Evolutionary conservation across 2,888 invertebrate genomes (phyloP).

Genomic region (Siphlonurus alternatus): DNA sequence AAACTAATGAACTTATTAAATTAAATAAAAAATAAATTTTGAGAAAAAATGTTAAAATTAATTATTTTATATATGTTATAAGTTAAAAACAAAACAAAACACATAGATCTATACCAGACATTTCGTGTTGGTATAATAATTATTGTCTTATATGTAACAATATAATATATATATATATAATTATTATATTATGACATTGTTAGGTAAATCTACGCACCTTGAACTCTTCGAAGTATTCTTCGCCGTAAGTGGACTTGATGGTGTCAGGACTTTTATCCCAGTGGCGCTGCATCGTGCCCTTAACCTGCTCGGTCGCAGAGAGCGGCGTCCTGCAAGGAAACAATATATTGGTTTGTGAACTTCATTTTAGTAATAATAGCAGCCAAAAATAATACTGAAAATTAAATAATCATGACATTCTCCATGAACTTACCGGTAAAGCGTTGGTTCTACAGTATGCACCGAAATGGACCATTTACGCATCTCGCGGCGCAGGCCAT

Average conservation of each 20-base stretch:
- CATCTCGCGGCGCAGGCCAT: slow-evolving; percentile 21
- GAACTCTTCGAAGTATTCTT: slow-evolving; percentile 20
- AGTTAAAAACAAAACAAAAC: too few relatives aligned
- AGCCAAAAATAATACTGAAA: not conserved
- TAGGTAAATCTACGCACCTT: too few relatives aligned
- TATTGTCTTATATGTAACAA: too few relatives aligned
- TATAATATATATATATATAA: too few relatives aligned
- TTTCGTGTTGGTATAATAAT: too few relatives aligned
- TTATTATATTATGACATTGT: too few relatives aligned
- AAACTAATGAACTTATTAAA: too few relatives aligned
- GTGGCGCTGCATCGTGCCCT: slow-evolving; percentile 16
- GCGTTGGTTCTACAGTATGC: slow-evolving; percentile 20
- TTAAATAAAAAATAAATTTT: too few relatives aligned
- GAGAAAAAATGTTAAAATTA: too few relatives aligned
- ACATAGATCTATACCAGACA: too few relatives aligned
- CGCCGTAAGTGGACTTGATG: slow-evolving; percentile 20
- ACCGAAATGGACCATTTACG: slow-evolving; percentile 19
- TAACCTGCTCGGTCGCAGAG: slow-evolving; percentile 14
- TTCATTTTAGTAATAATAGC: not conserved
- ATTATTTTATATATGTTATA: too few relatives aligned
- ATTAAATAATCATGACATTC: not conserved
- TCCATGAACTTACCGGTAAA: slow-evolving; percentile 13
- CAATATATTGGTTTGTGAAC: too few relatives aligned
- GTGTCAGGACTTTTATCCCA: slow-evolving; percentile 20
- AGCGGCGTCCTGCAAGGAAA: slow-evolving; percentile 19